Percentiles rank a stretch among this genome's conserved stretches.
These are phyloP conservation scores for Antidorcas marsupialis DNA, from an alignment of 2,113 vertebrate genomes.

Conservation along the genomic window DNA sequence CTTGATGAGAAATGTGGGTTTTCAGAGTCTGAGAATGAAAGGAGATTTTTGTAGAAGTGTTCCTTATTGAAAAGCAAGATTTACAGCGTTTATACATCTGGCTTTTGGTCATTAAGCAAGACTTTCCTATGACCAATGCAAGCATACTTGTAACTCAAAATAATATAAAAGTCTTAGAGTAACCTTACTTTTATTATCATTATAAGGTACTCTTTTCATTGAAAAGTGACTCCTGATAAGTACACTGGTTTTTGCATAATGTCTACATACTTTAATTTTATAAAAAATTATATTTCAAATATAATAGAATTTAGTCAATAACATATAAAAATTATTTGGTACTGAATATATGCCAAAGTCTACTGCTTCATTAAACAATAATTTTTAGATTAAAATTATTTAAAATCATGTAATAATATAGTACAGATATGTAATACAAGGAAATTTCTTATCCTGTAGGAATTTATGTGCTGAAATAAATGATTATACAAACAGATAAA, in stretches of 20 bases:
- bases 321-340: not conserved
- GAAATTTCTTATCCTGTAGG: not conserved
- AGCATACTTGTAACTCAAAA: not conserved
- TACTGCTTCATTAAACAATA: not conserved
- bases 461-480: not conserved
- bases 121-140: not conserved
- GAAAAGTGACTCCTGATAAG: not conserved
- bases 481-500: not conserved
- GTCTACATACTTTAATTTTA: not conserved
- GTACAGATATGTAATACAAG: not conserved
- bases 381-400: not conserved
- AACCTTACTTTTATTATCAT: not conserved
- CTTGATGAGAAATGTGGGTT: not conserved
- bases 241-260: not conserved
- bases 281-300: not conserved
- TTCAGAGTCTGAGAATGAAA: not conserved
- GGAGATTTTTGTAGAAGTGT: not conserved
- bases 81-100: not conserved
- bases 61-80: not conserved
- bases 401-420: not conserved
- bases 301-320: not conserved
- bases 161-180: not conserved
- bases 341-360: not conserved
- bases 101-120: not conserved
- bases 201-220: not conserved